These are phyloP conservation scores for Phoebastria nigripes DNA, from an alignment of 2,797 vertebrate species.

Conservation along the genomic window DNA sequence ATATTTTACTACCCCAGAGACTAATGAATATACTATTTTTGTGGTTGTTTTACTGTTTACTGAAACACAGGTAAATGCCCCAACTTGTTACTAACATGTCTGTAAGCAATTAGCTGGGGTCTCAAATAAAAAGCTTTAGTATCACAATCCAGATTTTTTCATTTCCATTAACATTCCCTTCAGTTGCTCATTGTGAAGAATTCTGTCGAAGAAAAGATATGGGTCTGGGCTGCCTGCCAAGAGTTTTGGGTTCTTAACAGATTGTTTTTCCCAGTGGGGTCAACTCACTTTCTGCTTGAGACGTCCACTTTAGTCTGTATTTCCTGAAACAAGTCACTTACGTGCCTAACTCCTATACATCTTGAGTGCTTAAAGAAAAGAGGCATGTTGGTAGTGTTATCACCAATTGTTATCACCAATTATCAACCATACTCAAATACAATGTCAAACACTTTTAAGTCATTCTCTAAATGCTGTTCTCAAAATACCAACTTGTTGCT, in stretches of 20 bases:
- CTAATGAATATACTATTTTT: conserved; percentile 6
- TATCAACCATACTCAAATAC: not conserved
- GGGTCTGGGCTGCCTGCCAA: conserved; percentile 8
- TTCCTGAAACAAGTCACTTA: conserved; percentile 43
- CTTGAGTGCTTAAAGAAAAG: not conserved
- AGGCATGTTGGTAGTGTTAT: not conserved
- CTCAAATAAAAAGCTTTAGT: conserved; percentile 18
- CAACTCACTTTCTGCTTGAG: not conserved
- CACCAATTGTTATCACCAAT: not conserved
- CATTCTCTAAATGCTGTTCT: not conserved
- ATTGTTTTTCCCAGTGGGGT: conserved; percentile 9
- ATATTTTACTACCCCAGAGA: not conserved
- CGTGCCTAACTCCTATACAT: not conserved
- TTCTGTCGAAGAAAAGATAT: conserved; percentile 10
- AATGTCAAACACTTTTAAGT: not conserved
- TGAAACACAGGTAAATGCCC: not conserved
- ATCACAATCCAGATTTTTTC: not conserved
- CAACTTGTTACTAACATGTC: not conserved
- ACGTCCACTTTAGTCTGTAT: not conserved
- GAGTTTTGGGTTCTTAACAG: conserved; percentile 35
- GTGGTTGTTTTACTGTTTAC: not conserved
- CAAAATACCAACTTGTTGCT: not conserved
- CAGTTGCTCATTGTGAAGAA: not conserved
- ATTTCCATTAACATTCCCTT: conserved; percentile 38
- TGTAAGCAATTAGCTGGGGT: not conserved